Base-by-base conservation (phyloP, 2,797 vertebrate genomes). In the Rhinella marina region DNA sequence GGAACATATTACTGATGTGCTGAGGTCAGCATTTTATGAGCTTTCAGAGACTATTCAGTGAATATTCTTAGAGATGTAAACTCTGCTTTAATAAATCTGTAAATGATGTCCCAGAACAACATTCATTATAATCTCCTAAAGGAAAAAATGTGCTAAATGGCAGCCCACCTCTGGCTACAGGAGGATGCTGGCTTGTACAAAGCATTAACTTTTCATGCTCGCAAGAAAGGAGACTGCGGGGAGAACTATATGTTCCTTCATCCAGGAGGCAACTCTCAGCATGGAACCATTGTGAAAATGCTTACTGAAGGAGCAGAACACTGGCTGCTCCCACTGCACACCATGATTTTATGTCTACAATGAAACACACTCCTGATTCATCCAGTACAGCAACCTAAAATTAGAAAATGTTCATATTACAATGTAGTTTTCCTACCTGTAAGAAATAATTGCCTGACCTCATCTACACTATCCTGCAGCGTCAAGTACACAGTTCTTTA, bases 211-310 rank as follows among this genome's bases (percentile, higher is more conserved):
- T 77, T 61, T 76, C 57, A n/a, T 48, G 21, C 68, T 59, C 29
- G 81, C 64, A 70, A 82, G 66, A 23, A 61, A 41, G 17, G 9
- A 50, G 57, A 77, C 84, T 77, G 84, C 59, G 76, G 83, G 27
- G 73, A 52, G 64, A 64, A 62, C 12, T 64, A 77, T 85, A 52
- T 23, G 12, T 25, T 48, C 41, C 54, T 77, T 85, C 13, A 14
- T 66, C 72, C 48, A 85, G 27, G 32, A 85, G 70, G 83, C 83
- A 64, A 32, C n/a, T 48, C 32, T 50, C 72, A 85, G 72, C 72
- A 52, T 61, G 83, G 29, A 25, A n/a, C 32, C 54, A 76, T 61
- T 62, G 32, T 85, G 72, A 50, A 21, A 3, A 61, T 25, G 57
- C 72, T 16, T 76, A 17, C 21, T 8, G 73, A 61, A 17, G 48